Base-by-base conservation (phyloP, 2,888 invertebrate species). In the Diabrotica balteata region DNA sequence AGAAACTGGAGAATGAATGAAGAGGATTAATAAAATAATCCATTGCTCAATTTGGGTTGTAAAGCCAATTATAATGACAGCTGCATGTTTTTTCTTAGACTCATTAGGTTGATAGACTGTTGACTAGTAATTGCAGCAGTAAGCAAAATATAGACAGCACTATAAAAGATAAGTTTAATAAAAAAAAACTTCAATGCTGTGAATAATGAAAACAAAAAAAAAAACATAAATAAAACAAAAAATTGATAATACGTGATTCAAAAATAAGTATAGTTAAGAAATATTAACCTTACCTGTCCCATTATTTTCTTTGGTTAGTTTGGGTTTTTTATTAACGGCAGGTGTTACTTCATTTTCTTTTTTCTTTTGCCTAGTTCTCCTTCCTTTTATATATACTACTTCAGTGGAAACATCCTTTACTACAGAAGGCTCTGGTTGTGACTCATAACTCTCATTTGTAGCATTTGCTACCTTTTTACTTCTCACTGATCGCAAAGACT, bases 401-500 rank as follows among this genome's bases (percentile, higher is more conserved):
- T 71, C 69, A 22, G 72, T 67, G 49, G 59, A 44, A 49, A 66
- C 55, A 50, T 71, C 66, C n/a, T 62, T 10, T 10, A 0, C 5
- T 8, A 9, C 9, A n/a, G 58, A 9, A n/a, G 7, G 49, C 50
- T 53, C 22, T 45, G 44, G 42, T 55, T 59, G 22, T 22, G 43
- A 54, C 10, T 42, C 9, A 0, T 50, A 10, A n/a, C 22, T 42
- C 62, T 44, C 57, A 22, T 32, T 49, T 43, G 45, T 10, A 43
- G 44, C 49, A 53, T 43, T 64, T 1, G 17, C 32, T 44, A 54
- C 49, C 52, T 70, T 70, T 67, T 66, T 66, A 42, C 49, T 66
- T 51, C 69, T 68, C n/a, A 71, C 64, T 47, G 70, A 70, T 59
- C 72, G 68, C 8, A 72, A 65, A 8, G 72, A 70, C 43, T 68